Evolutionary conservation across 2,888 invertebrate genomes (phyloP), one percentile per base, ranked within the genome.

Genomic region (Pteria penguin): DNA sequence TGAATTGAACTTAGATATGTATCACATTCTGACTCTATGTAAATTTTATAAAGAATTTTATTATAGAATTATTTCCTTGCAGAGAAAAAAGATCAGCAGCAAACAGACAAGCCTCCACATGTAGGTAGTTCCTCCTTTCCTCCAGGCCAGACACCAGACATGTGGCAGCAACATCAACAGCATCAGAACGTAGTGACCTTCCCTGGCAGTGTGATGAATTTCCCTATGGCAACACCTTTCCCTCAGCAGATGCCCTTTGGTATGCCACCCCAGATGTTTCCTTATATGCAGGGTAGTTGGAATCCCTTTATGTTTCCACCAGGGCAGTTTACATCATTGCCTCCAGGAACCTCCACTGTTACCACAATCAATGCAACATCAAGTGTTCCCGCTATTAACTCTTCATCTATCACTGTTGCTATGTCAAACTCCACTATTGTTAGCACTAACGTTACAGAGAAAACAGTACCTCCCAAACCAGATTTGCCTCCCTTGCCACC

Each of bases 401-500:
- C 63, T n/a, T 29, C 75, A 29, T 31, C 65, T 26, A 11, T 52
- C 18, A 45, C 18, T 45, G 45, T 8, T 45, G 8, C 54, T 5
- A 52, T 66, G 4, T 58, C 72, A 45, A 36, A 58, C n/a, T 36
- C 73, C 18, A 54, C 52, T 5, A 67, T 26, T 11, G 32, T 61
- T 4, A 73, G 36, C 27, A 26, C 73, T 3, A 73, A 22, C 14
- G 26, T 68, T 26, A 63, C 58, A 1, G 69, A 69, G 24, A 70
- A 62, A 33, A 52, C 65, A 11, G 65, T 69, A 29, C 76, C 76
- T 18, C 76, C 76, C 3, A 77, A 77, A 54, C 61, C 83, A 22
- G 80, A 76, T 63, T 75, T 79, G 2, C 83, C 82, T 2, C 77
- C 75, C 32, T 57, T 81, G 26, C 74, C 79, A 11, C 78, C 79